Base-by-base conservation (phyloP, 2,888 invertebrate genomes). In the Ferrisia virgata region DNA sequence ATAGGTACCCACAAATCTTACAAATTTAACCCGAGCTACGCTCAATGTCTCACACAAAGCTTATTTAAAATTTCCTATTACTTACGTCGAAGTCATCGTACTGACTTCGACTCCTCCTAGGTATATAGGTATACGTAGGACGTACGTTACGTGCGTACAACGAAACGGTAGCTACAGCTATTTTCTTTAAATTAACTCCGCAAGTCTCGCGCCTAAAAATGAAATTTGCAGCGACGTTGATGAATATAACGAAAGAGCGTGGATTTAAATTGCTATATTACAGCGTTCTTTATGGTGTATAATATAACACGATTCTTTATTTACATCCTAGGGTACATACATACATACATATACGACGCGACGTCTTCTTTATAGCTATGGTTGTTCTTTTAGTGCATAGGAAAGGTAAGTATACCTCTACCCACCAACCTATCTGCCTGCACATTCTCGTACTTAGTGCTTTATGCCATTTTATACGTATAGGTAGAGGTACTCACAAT, bases 251-350 rank as follows among this genome's bases (percentile, higher is more conserved):
- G 36, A 76, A 76, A 76, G 25, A 76, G 72, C 36, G n/a, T n/a
- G 72, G 31, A 76, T 76, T 76, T 76, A 76, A 76, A 76, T 76
- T 76, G 72, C 72, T 76, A 64, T 64, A 64, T 53, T 53, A 64
- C 28, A 64, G n/a, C 64, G 64, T 28, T 64, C 28, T 22, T 53
- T 22, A 18, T 47, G 18, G n/a, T n/a, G n/a, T 64, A 15, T 28
- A 15, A 4, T 64, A 64, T 64, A 64, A 58, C 58, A 25, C 64
- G 64, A 64, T 64, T 64, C 64, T 64, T 64, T 64, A 64, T 64
- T 64, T 28, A 64, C 64, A 58, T 28, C 64, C n/a, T n/a, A n/a
- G n/a, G n/a, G 64, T 40, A 40, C n/a, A 47, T 47, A n/a, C 47
- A 22, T 47, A 47, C 9, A 53, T n/a, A n/a, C n/a, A n/a, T n/a